Percentiles rank a stretch among this genome's conserved stretches.
These are phyloP conservation scores for Acleris emargana DNA, from an alignment of 2,888 invertebrate genomes.

Conservation along the genomic window DNA sequence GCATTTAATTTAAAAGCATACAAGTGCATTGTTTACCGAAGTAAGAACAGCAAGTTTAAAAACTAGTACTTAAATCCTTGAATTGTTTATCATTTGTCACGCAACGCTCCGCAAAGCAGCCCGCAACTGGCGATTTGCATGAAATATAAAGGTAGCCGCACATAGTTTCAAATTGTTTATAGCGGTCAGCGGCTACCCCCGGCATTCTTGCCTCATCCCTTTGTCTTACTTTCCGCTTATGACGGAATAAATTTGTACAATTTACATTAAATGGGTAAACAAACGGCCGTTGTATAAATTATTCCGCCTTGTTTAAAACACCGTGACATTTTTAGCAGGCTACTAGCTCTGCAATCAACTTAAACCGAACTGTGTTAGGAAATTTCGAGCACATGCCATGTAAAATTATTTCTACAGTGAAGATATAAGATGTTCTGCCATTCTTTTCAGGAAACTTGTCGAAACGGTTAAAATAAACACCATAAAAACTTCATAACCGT, in stretches of 20 bases:
- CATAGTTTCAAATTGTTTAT: conserved; percentile 80
- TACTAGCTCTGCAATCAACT: background rate
- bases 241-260: conserved; percentile 58
- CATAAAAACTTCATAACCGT: conserved; percentile 68
- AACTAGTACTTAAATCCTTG: background rate
- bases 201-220: conserved; percentile 79
- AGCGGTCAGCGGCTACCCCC: conserved; percentile 72
- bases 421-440: too few species aligned
- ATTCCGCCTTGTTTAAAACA: conserved; percentile 20
- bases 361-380: too few species aligned
- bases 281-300: conserved; percentile 49
- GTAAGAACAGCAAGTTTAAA: background rate
- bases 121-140: conserved; percentile 70
- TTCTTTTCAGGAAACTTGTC: background rate
- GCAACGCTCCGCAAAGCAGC: conserved; percentile 59
- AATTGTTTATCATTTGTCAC: conserved; percentile 53
- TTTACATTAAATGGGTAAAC: conserved; percentile 64
- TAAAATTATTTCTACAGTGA: too few species aligned
- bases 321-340: conserved; percentile 2
- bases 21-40: too few species aligned
- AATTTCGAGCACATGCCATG: too few species aligned
- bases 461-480: conserved; percentile 43
- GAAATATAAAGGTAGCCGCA: conserved; percentile 82
- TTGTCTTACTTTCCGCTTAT: conserved; percentile 80
- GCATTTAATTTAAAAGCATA: too few species aligned